Base-by-base conservation (phyloP, 2,113 vertebrate genomes). In the Thunnus thynnus region DNA sequence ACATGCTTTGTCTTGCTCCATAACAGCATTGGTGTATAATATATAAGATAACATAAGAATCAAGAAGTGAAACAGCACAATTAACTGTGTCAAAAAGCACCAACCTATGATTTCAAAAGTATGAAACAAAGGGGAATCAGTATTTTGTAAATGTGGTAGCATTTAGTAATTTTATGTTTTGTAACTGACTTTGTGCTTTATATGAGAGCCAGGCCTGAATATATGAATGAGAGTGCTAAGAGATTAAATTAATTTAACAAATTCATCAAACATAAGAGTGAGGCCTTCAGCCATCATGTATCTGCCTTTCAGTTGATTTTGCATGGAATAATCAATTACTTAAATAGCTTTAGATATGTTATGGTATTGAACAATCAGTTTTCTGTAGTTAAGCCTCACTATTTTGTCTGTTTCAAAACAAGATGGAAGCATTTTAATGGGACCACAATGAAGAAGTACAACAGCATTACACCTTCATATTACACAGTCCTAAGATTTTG, bases 141-240 rank as follows among this genome's bases (percentile, higher is more conserved):
- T 85, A 44, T 76, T 93, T 88, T 91, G 46, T 89, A 86, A 75
- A 30, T 80, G 81, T 88, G 62, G 51, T 90, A 80, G 60, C 54
- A 80, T 83, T 84, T 73, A 72, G 69, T 62, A 17, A 7, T 75
- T 69, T 80, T 76, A 52, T 71, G 76, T 84, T 88, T 88, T 88
- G 69, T 72, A 82, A 68, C 63, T 79, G 55, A 91, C 25, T 79
- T 80, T 89, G 83, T 90, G 80, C 81, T 84, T 87, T 78, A 67
- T 58, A 75, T 77, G 20, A 78, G 30, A 74, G 46, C 41, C 27
- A 71, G 55, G 70, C 78, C 61, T 71, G 47, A 69, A 60, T 58
- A 54, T 55, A 20, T 72, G 50, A 76, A 46, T 52, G 47, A n/a
- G 55, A 52, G 72, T 84, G 63, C 41, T 73, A 52, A 79, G 65